Evolutionary conservation across 2,113 vertebrate species (phyloP).

Genomic region (Hippocampus guttulatus): DNA sequence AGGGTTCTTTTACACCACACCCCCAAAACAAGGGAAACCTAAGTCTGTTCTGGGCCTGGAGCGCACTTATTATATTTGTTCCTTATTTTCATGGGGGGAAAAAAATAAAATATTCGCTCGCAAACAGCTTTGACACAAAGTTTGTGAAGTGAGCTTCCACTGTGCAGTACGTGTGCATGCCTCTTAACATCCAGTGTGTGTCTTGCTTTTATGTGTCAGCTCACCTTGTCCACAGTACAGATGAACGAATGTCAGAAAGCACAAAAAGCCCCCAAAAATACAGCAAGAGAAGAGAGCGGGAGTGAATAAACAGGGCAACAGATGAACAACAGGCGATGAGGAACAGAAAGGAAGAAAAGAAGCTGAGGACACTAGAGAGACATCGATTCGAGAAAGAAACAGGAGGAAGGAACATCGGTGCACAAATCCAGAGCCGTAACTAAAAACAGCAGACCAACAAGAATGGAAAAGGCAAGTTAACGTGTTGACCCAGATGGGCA

Average conservation of each 20-base stretch:
- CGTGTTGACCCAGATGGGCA: constrained; percentile 38
- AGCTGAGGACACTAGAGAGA: constrained; percentile 6
- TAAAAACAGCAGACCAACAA: constrained; percentile 22
- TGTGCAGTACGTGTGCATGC: constrained; percentile 1
- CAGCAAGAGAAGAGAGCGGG: constrained; percentile 31
- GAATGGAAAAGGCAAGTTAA: constrained; percentile 28
- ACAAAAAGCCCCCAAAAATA: constrained; percentile 45
- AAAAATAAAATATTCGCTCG: neutral
- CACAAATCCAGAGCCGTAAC: constrained; percentile 6
- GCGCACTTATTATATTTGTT: neutral
- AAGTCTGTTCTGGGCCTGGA: neutral
- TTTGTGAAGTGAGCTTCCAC: neutral
- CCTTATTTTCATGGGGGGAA: neutral
- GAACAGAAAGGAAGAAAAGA: constrained; percentile 11
- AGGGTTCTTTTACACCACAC: neutral
- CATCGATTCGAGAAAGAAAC: constrained; percentile 15
- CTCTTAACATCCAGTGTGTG: neutral
- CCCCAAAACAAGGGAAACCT: neutral
- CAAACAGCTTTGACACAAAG: neutral
- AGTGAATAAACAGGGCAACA: constrained; percentile 53
- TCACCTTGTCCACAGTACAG: constrained; percentile 48
- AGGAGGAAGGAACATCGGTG: constrained; percentile 10
- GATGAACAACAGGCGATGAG: constrained; percentile 37
- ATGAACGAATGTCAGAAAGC: constrained; percentile 55
- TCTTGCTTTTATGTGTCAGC: constrained; percentile 20